Conservation (phyloP, 2,888 invertebrate genomes). For the Sylvicola fuscatus region DNA sequence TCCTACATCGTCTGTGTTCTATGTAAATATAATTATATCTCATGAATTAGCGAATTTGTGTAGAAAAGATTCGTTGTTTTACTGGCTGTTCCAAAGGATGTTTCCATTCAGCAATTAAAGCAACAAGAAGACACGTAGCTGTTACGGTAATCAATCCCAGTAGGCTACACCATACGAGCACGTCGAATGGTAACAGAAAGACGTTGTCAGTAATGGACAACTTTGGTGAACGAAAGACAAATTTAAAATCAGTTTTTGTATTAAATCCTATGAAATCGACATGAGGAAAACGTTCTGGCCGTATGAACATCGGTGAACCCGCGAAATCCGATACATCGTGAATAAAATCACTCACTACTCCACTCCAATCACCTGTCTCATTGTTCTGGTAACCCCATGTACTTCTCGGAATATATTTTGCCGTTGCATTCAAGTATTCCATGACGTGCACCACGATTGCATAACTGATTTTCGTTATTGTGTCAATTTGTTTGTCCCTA, state of each 20-base stretch:
- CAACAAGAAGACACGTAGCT: conserved; percentile 18
- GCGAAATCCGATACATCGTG: conserved; percentile 38
- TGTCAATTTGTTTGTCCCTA: conserved; percentile 25
- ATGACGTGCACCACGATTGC: conserved; percentile 33
- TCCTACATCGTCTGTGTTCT: conserved; percentile 14
- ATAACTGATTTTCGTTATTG: conserved; percentile 35
- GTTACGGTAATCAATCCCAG: conserved; percentile 9
- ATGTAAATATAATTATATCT: not conserved
- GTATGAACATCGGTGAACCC: conserved; percentile 43
- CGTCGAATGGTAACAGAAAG: conserved; percentile 43
- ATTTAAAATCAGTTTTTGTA: conserved; percentile 42
- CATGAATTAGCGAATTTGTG: conserved; percentile 14
- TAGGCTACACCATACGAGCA: conserved; percentile 35
- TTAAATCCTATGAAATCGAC: conserved; percentile 47
- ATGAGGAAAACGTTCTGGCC: conserved; percentile 34
- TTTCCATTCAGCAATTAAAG: conserved; percentile 27
- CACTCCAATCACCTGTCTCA: conserved; percentile 35
- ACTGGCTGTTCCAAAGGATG: conserved; percentile 5
- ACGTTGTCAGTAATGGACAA: conserved; percentile 51
- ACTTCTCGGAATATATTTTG: conserved; percentile 29
- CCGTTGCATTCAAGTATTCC: conserved; percentile 34
- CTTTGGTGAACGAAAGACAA: conserved; percentile 51
- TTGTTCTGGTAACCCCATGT: conserved; percentile 39
- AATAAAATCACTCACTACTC: conserved; percentile 40
- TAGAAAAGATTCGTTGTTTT: conserved; percentile 10